Conservation (phyloP, 2,797 vertebrate species). For the Capromys pilorides region DNA sequence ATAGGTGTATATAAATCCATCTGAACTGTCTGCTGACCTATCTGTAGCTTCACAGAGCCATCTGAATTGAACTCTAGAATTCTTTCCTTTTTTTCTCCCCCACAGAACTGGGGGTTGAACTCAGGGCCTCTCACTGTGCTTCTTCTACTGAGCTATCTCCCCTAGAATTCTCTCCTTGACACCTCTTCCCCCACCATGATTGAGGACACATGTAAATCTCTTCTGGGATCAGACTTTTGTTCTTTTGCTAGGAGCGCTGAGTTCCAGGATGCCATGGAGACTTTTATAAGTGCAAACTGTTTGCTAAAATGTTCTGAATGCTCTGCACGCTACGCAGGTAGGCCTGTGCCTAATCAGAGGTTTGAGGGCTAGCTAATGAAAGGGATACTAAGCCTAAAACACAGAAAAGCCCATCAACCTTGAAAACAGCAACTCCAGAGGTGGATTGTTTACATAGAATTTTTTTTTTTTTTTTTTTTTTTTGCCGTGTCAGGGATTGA, state of each 20-base stretch:
- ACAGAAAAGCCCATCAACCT: conserved; percentile 13
- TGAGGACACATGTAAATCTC: neutral
- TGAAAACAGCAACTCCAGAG: neutral
- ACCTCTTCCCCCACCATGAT: neutral
- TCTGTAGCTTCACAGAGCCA: neutral
- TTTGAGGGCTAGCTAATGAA: neutral
- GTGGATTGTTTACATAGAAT: neutral
- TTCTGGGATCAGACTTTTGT: neutral
- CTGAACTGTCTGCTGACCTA: neutral
- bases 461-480: neutral
- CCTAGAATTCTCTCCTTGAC: conserved; percentile 5
- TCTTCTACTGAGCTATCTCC: too few relatives aligned
- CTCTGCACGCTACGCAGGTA: neutral
- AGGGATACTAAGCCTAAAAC: neutral
- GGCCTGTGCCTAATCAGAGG: neutral
- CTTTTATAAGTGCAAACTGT: neutral
- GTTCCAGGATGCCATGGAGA: conserved; percentile 36
- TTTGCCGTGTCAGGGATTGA: too few relatives aligned
- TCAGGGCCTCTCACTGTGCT: too few relatives aligned
- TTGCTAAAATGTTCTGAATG: neutral
- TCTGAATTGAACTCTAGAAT: conserved; percentile 46
- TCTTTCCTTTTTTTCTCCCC: neutral
- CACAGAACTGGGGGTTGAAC: neutral
- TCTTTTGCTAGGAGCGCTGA: conserved; percentile 10
- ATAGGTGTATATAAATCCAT: neutral